Percentiles rank a stretch among this genome's conserved stretches.
phyloP scores from a whole-genome alignment of 2,797 vertebrate genomes.

The Lateolabrax maculatus region DNA sequence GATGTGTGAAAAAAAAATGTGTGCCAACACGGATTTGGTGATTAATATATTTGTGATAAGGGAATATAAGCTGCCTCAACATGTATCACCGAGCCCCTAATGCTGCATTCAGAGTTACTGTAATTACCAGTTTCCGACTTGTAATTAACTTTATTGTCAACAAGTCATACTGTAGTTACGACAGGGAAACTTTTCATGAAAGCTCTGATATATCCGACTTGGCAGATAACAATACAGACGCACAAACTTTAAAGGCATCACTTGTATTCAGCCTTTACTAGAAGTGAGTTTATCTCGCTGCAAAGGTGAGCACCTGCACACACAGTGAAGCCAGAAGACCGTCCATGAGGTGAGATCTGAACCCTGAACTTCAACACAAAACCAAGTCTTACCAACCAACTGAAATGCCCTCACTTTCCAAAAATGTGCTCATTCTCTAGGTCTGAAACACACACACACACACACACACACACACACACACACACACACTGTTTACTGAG shows the following conservation, averaged over 20 bases:
- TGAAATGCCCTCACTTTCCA: background rate
- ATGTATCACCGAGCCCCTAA: too few species aligned
- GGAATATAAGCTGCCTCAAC: background rate
- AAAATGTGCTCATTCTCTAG: background rate
- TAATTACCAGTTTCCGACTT: background rate
- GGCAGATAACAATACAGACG: background rate
- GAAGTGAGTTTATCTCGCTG: too few species aligned
- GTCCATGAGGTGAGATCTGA: background rate
- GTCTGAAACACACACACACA: conserved; percentile 7
- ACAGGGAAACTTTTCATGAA: background rate
- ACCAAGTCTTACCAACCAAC: background rate
- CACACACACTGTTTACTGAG: background rate
- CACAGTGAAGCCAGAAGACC: too few species aligned
- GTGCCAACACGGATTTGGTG: too few species aligned
- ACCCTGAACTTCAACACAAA: background rate
- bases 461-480: background rate
- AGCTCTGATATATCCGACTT: background rate
- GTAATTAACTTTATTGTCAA: background rate
- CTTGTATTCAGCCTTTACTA: too few species aligned
- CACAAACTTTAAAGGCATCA: too few species aligned
- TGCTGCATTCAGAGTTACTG: background rate
- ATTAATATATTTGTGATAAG: background rate
- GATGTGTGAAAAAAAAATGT: background rate
- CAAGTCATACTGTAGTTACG: background rate
- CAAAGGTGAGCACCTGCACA: too few species aligned